Evolutionary conservation across 37 sponge, comb jelly and placozoan genomes (phyloP), one percentile per base, ranked within the genome.

Genomic region (Corticium candelabrum): DNA sequence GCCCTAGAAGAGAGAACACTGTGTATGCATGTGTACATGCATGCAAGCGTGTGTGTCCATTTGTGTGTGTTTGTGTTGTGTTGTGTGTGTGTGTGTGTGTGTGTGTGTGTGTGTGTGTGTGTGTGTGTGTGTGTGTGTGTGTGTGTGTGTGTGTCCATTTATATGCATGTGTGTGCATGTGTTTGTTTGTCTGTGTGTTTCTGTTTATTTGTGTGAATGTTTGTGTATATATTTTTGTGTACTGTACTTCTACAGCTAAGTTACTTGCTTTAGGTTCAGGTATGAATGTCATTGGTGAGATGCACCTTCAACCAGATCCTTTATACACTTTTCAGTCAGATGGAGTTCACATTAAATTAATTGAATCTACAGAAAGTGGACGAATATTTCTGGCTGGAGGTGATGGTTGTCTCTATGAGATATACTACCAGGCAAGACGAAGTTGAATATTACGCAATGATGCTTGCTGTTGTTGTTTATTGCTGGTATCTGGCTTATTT

Each of bases 301-400:
- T 98, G 91, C 96, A 94, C 70, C 89, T 98, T 1, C 99, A 89
- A 39, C 99, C 95, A 0, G 88, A 92, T 41, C 96, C 99, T 3
- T 82, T 98, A 27, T 98, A 94, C 81, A 43, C 84, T 79, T 80
- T 98, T 1, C 86, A 91, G 32, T 85, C 93, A 7, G 95, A 98
- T 69, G 89, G 86, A 35, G 85, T 93, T 21, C 82, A 81, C 38
- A 87, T 93, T 86, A 30, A 86, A 40, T 38, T 56, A 15, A 72
- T 94, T 1, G 41, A 21, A 0, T 87, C 82, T 50, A 87, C 21
- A 38, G 83, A 77, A 27, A 71, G 74, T 0, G 95, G 96, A 1
- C 74, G 99, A 7, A 81, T 98, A 5, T 90, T 98, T 77, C 72
- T 94, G 4, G 93, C 90, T 3, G 93, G 93, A 2, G 87, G 83